Base-by-base conservation (phyloP, 1,140 invertebrate species). In the Bombus difficillimus region DNA sequence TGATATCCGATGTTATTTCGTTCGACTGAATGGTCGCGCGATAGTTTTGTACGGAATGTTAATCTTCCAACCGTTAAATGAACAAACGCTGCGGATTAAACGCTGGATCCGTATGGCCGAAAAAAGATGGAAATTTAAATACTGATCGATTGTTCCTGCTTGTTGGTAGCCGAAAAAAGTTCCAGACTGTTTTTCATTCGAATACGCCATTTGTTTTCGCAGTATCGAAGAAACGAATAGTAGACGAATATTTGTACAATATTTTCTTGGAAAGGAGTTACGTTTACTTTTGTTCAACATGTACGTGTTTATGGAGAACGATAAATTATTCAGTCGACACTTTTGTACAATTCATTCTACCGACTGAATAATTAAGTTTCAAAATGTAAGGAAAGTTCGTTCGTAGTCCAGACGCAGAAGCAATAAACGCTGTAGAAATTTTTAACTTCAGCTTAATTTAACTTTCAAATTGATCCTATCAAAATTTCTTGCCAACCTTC, bases 1-100 rank as follows among this genome's bases (percentile, higher is more conserved):
- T 84, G 39, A 84, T 79, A 79, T 72, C 76, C 83, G 37, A 37
- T 37, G 76, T 62, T 69, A 84, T 72, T 84, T 79, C 76, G 69
- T 47, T 73, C 39, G 57, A 15, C 5, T 1, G 59, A 74, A 74
- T 59, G 69, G 59, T 6, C 32, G 41, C 10, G n/a, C 59, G 39
- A 71, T 69, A 71, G 66, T 78, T 71, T 68, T 32, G 57, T 12
- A 71, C 28, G 15, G 43, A 57, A 77, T 59, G 66, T 62, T 84
- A 79, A 84, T 84, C 66, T 57, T 22, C 53, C 37, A n/a, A n/a
- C 28, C 25, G n/a, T 2, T 57, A 34, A 77, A 71, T 47, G 66
- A 72, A 79, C 39, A 25, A 47, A 71, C 25, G 18, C 18, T 1
- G 25, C 57, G 64, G 53, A 79, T 59, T 71, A 59, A 84, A 83